phyloP scores from a whole-genome alignment of 2,113 vertebrate species.

The Atlantisia rogersi region DNA sequence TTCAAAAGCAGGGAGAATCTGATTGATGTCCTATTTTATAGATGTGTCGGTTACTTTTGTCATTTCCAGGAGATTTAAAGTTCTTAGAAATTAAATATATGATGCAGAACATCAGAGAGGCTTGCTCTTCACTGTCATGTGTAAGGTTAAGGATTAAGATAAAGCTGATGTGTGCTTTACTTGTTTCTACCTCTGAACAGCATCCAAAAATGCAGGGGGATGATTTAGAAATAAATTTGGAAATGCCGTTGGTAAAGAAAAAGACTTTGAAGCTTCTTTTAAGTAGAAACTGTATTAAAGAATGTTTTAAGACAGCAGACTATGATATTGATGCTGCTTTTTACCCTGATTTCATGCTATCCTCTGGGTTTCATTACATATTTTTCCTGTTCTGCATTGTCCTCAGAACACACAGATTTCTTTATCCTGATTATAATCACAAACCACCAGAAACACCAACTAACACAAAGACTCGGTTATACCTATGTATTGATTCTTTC shows the following conservation, averaged over 20 bases:
- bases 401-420: not conserved
- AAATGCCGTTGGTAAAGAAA: not conserved
- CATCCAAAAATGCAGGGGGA: not conserved
- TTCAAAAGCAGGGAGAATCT: constrained; percentile 68
- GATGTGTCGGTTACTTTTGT: constrained; percentile 74
- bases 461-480: not conserved
- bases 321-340: not conserved
- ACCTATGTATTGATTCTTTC: not conserved
- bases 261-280: constrained; percentile 34
- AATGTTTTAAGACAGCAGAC: not conserved
- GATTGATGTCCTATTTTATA: constrained; percentile 76
- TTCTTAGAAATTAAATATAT: constrained; percentile 77
- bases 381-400: not conserved
- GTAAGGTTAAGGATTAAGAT: constrained; percentile 70
- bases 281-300: not conserved
- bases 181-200: constrained; percentile 8
- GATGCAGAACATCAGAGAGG: constrained; percentile 71
- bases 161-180: constrained; percentile 46
- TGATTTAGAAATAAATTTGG: constrained; percentile 37
- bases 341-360: not conserved
- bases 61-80: constrained; percentile 78
- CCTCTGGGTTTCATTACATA: not conserved
- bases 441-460: not conserved
- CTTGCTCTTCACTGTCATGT: constrained; percentile 70
- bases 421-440: not conserved